Percentiles rank a stretch among this genome's conserved stretches.
Evolutionary conservation across 2,113 vertebrate species (phyloP).

Genomic region (Morone saxatilis): DNA sequence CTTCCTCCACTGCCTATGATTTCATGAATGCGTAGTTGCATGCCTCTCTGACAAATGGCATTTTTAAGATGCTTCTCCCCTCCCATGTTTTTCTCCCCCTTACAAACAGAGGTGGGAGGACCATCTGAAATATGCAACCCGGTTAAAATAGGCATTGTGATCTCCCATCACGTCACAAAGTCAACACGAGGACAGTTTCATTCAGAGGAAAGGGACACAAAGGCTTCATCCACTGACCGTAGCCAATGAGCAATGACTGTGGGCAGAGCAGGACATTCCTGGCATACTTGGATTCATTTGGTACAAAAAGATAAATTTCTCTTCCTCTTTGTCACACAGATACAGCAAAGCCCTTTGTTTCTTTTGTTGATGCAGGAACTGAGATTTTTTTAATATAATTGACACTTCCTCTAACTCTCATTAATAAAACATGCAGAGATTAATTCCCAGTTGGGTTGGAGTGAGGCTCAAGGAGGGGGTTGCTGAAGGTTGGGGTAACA

Average conservation of each 20-base stretch:
- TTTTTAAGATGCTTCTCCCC: conserved; percentile 52
- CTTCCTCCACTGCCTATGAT: background rate
- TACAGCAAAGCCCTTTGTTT: conserved; percentile 35
- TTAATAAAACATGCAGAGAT: conserved; percentile 73
- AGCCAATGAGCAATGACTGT: conserved; percentile 45
- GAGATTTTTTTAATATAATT: conserved; percentile 39
- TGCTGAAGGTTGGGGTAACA: conserved; percentile 29
- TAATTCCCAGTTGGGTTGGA: conserved; percentile 57
- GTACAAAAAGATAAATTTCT: conserved; percentile 30
- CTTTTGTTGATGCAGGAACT: conserved; percentile 3
- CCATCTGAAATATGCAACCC: conserved; percentile 48
- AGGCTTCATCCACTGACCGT: conserved; percentile 34
- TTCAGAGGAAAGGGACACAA: conserved; percentile 59
- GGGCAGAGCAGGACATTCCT: conserved; percentile 65
- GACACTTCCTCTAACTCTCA: conserved; percentile 68
- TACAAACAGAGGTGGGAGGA: conserved; percentile 55
- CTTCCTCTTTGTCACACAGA: conserved; percentile 36
- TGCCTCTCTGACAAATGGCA: background rate
- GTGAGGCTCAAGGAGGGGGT: conserved; percentile 23
- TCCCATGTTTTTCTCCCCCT: conserved; percentile 15
- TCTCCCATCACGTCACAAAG: conserved; percentile 42
- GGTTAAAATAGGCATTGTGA: conserved; percentile 11
- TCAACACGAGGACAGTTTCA: conserved; percentile 59
- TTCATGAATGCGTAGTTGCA: conserved; percentile 7
- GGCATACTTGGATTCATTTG: conserved; percentile 61